phyloP scores from a whole-genome alignment of 2,113 vertebrate genomes.

The Lophochroa leadbeateri region DNA sequence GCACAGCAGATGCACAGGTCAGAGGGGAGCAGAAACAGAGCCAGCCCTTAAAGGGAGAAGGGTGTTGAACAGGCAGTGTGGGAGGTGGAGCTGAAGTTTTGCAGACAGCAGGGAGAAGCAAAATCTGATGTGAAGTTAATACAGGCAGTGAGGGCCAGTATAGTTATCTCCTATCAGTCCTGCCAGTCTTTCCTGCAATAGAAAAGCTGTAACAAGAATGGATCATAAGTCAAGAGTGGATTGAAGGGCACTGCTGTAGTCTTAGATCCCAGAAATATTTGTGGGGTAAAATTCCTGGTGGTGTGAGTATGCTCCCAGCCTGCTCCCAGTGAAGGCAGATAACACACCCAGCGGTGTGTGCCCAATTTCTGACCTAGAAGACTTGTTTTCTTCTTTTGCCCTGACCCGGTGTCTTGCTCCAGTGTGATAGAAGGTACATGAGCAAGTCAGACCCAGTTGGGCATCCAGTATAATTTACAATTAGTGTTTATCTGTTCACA shows the following conservation, averaged over 20 bases:
- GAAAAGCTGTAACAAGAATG: background rate
- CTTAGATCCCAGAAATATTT: background rate
- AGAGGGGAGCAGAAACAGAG: background rate
- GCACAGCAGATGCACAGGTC: accelerated
- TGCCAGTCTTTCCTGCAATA: background rate
- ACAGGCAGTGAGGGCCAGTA: background rate
- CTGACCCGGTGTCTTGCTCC: background rate
- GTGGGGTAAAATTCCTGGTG: background rate
- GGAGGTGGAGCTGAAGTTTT: background rate
- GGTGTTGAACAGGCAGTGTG: background rate
- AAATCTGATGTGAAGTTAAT: background rate
- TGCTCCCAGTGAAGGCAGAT: background rate
- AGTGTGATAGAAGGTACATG: background rate
- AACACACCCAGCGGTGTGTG: background rate
- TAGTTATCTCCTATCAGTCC: background rate
- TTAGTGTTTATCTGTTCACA: background rate
- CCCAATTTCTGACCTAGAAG: background rate
- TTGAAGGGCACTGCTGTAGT: background rate
- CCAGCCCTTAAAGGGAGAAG: background rate
- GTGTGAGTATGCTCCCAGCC: background rate
- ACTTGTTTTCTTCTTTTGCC: background rate
- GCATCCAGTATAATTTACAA: background rate
- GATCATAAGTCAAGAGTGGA: background rate
- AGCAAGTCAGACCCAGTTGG: background rate
- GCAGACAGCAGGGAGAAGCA: background rate